Percentiles rank a stretch among this genome's conserved stretches.
phyloP scores from a whole-genome alignment of 1,140 invertebrate species.

The Agrypnia vestita region DNA sequence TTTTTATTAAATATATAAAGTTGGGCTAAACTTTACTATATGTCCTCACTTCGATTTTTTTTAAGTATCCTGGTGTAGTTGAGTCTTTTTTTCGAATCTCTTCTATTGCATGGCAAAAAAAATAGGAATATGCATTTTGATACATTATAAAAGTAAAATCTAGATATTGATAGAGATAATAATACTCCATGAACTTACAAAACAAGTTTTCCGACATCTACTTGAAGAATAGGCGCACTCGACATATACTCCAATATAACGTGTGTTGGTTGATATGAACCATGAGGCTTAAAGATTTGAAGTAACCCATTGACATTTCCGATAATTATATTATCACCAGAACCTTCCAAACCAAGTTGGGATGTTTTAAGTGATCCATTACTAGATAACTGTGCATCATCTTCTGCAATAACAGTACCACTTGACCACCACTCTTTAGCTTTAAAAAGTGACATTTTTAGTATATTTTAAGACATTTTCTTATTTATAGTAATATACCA shows the following conservation, averaged over 20 bases:
- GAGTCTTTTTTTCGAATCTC: no score
- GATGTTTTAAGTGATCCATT: conserved; percentile 73
- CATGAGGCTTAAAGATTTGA: conserved; percentile 78
- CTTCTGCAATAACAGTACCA: conserved; percentile 76
- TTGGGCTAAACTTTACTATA: no score
- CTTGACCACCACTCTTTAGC: conserved; percentile 84
- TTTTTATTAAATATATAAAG: no score
- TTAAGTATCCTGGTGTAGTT: no score
- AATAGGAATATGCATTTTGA: no score
- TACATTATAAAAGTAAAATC: no score
- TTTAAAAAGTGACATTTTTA: conserved; percentile 85
- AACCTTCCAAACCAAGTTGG: conserved; percentile 77
- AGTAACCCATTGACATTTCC: conserved; percentile 82
- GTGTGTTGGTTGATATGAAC: conserved; percentile 78
- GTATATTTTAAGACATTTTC: background rate
- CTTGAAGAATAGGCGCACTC: conserved; percentile 80
- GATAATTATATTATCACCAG: conserved; percentile 78
- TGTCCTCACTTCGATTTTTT: no score
- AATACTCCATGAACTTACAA: conserved; percentile 76
- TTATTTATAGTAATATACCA: background rate
- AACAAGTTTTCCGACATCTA: conserved; percentile 81
- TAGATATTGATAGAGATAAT: no score
- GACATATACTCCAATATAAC: conserved; percentile 81
- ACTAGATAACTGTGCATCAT: conserved; percentile 75
- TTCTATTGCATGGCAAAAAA: no score